Percentiles rank a stretch among this genome's conserved stretches.
Conservation (phyloP, 2,113 vertebrate species). For the Nibea coibor region DNA sequence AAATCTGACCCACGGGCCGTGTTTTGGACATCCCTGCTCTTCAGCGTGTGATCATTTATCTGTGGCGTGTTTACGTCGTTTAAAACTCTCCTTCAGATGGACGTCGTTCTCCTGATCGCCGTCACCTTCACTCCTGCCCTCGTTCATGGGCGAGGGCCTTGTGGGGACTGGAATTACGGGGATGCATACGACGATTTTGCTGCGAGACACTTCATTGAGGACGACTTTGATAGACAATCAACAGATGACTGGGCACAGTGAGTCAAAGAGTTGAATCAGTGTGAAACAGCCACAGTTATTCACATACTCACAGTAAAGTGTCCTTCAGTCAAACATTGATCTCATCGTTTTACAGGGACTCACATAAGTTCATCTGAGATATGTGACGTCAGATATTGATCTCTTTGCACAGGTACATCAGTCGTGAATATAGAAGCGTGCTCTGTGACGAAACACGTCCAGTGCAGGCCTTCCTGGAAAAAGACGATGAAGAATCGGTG, state of each 20-base stretch:
- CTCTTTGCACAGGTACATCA: too few relatives aligned
- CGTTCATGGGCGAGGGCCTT: neutral
- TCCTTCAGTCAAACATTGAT: neutral
- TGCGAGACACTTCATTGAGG: neutral
- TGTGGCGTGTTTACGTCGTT: too few relatives aligned
- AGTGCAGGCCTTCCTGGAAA: neutral
- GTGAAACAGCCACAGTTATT: neutral
- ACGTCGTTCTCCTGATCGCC: neutral
- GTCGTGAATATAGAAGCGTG: too few relatives aligned
- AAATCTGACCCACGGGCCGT: too few relatives aligned
- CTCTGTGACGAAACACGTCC: neutral
- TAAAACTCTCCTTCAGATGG: neutral
- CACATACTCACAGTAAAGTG: neutral
- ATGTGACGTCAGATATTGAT: too few relatives aligned
- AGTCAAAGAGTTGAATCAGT: neutral
- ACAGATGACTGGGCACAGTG: neutral
- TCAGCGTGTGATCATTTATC: too few relatives aligned
- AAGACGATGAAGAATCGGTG: rapidly evolving
- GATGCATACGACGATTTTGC: neutral
- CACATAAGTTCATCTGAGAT: too few relatives aligned
- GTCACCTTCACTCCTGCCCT: neutral
- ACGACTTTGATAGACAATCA: rapidly evolving
- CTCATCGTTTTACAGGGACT: neutral
- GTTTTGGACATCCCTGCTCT: too few relatives aligned
- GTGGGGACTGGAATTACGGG: too few relatives aligned